These are phyloP conservation scores for Anolis sagrei DNA, from an alignment of 2,113 vertebrate genomes.

Conservation along the genomic window DNA sequence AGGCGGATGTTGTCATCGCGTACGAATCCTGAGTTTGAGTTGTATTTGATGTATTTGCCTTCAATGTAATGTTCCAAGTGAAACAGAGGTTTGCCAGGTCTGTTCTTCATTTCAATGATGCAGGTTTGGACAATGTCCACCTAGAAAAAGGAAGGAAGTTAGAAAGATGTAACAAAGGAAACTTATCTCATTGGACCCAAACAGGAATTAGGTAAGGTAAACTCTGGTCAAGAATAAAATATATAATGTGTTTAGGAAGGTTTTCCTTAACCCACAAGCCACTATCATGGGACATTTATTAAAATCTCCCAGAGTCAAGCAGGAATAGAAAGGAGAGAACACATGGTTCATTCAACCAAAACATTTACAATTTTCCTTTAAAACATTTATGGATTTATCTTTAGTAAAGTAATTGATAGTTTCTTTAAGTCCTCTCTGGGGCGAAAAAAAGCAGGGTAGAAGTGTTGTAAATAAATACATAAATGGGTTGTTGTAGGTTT, in stretches of 20 bases:
- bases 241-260: neutral
- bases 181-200: neutral
- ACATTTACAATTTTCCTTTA: too few species aligned
- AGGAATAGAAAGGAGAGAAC: too few species aligned
- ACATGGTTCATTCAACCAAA: too few species aligned
- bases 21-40: constrained; percentile 98
- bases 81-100: constrained; percentile 87
- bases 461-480: too few species aligned
- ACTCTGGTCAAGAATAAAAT: neutral
- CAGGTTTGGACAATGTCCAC: constrained; percentile 99
- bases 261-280: too few species aligned
- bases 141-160: constrained; percentile 64
- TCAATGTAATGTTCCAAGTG: constrained; percentile 98
- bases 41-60: constrained; percentile 98
- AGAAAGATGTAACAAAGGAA: constrained; percentile 31
- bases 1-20: constrained; percentile 95
- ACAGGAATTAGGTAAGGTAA: constrained; percentile 23
- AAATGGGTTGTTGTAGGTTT: too few species aligned
- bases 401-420: neutral
- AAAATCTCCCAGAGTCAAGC: too few species aligned
- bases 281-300: too few species aligned
- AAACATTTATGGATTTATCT: neutral
- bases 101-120: constrained; percentile 87
- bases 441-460: too few species aligned
- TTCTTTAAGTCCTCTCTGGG: too few species aligned